Base-by-base conservation (phyloP, 2,888 invertebrate genomes). In the Dynastes maya region DNA sequence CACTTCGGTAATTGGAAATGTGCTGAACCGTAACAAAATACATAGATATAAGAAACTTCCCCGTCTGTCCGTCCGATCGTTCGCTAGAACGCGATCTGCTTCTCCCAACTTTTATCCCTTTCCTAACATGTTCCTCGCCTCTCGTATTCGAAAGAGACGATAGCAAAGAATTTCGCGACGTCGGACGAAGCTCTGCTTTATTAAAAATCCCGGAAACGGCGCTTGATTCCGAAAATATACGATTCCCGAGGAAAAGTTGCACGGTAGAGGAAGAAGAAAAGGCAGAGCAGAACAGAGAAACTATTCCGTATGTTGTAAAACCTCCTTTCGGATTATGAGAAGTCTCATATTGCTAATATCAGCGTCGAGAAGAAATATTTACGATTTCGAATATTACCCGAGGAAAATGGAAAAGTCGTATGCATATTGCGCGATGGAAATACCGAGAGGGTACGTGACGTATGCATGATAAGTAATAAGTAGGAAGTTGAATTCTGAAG, bases 1-100 rank as follows among this genome's bases (percentile, higher is more conserved):
- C 86, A 85, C 85, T 86, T 86, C 84, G 83, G 85, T 87, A 87
- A 87, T 87, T 87, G 87, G 87, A 87, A 87, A 87, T 84, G 86
- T 86, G 84, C 85, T 85, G 86, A 86, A 84, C 84, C 85, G 86
- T 86, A 87, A 87, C 86, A 86, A 87, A 86, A 86, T 86, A 86
- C 53, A 72, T 37, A 5, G 5, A 37, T 86, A 87, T 86, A 86
- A 86, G 86, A 86, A 87, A 87, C 86, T 86, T 85, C 85, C 82
- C 84, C 85, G 85, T 84, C 83, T 85, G 85, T 84, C 83, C 85
- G 84, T 84, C 83, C 82, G 84, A 83, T 84, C 82, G 80, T 79
- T 80, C 81, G 80, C 83, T 81, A 81, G 83, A 82, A 82, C 82
- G 83, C 83, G 83, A 81, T 83, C 55, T 5, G 32, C 32, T 58